Percentiles rank a stretch among this genome's conserved stretches.
These are phyloP conservation scores for Actinemys pallida DNA, from an alignment of 2,113 vertebrate genomes.

Conservation along the genomic window DNA sequence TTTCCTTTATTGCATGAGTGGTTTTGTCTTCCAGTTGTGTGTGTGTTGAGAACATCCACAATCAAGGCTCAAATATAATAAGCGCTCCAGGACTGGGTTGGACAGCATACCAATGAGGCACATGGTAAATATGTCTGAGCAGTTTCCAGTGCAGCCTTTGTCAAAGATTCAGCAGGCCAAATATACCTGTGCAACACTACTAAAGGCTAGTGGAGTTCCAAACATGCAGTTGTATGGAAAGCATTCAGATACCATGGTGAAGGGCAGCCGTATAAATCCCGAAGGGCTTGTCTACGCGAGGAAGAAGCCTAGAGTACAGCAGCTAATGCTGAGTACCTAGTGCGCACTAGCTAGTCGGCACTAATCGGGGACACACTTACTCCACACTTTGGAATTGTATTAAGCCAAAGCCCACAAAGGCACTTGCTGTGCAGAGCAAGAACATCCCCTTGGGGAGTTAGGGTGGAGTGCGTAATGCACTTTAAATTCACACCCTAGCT, in stretches of 20 bases:
- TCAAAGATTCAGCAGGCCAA: not conserved
- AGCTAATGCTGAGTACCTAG: not conserved
- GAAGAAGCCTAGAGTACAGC: not conserved
- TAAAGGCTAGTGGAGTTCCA: not conserved
- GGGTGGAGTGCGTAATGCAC: not conserved
- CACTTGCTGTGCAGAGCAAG: not conserved
- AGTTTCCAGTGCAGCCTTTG: not conserved
- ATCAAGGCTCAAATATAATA: rapidly evolving
- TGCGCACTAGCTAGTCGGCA: not conserved
- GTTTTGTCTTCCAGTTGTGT: rapidly evolving
- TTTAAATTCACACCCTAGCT: not conserved
- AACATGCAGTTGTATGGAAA: not conserved
- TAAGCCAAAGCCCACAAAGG: not conserved
- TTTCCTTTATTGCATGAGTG: rapidly evolving
- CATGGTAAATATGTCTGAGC: not conserved
- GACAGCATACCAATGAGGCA: rapidly evolving
- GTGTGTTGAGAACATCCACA: not conserved
- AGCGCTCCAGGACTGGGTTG: rapidly evolving
- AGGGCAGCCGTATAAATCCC: not conserved
- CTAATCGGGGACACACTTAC: not conserved
- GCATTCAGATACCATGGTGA: not conserved
- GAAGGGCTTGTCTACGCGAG: not conserved
- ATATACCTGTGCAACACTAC: not conserved
- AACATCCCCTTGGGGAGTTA: not conserved
- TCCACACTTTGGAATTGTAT: not conserved